These are phyloP conservation scores for Stomatorhinus ivindoensis DNA, from an alignment of 2,113 vertebrate genomes.

Conservation along the genomic window DNA sequence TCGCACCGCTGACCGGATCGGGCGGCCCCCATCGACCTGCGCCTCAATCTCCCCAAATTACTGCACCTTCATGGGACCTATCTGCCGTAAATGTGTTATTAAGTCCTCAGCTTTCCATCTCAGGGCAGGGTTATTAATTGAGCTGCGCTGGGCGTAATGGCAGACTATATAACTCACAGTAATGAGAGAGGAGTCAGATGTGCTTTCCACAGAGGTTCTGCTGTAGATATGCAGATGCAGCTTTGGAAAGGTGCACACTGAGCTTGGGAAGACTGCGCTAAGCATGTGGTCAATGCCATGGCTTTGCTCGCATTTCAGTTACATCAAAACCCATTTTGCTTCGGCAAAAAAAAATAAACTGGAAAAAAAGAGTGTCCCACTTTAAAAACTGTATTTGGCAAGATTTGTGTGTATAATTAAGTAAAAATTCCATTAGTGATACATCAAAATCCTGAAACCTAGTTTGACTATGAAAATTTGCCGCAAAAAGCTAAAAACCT, in stretches of 20 bases:
- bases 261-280: neutral
- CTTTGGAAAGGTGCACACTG: neutral
- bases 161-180: slow-evolving; percentile 48
- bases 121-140: slow-evolving; percentile 52
- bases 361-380: neutral
- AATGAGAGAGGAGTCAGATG: slow-evolving; percentile 49
- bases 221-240: neutral
- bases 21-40: slow-evolving; percentile 47
- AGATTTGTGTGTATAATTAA: neutral
- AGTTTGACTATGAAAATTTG: neutral
- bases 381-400: neutral
- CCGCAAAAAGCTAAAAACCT: neutral
- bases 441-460: neutral
- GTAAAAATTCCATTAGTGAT: neutral
- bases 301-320: neutral
- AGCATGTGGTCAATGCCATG: neutral
- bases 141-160: slow-evolving; percentile 51
- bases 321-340: neutral
- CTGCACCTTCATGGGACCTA: slow-evolving; percentile 68
- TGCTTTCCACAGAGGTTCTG: neutral
- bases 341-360: neutral
- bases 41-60: slow-evolving; percentile 58
- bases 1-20: slow-evolving; percentile 54
- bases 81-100: slow-evolving; percentile 44
- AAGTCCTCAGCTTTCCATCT: slow-evolving; percentile 43